Evolutionary conservation across 2,113 vertebrate species (phyloP), one percentile per base, ranked within the genome.

Genomic region (Saguinus midas): DNA sequence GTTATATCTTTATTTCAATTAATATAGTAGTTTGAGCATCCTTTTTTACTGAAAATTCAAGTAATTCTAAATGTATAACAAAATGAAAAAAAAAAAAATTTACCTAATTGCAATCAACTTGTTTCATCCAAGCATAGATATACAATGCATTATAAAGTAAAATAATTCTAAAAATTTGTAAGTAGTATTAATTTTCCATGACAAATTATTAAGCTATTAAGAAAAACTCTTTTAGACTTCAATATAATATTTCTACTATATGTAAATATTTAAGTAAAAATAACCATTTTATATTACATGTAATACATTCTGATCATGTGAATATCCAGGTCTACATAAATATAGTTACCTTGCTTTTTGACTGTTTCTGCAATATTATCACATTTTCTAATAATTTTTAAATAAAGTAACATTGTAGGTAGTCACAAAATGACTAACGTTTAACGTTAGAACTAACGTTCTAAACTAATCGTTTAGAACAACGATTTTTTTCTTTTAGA

Each of bases 91-190:
- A 40, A 6, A 66, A 93, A 94, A 94, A 50, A 4, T 96, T 91
- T 87, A 27, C 57, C 70, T 95, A 92, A 91, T 97, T 96, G 14
- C 10, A 96, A 66, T 87, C 16, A 88, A 25, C 64, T 87, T 64
- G 5, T 66, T 18, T 75, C 9, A n/a, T 32, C 17, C 75, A 70
- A 88, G 66, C 83, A 85, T 3, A 96, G 64, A 78, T 90, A 27
- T 80, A 0, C 50, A 11, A 85, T 76, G 14, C 6, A 93, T 76
- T 0, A 5, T 43, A 95, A n/a, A 61, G 57, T 94, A 68, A 96
- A 79, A 95, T 83, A 45, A 7, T 89, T 94, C 5, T 48, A 75
- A 90, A 18, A 79, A 97, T 84, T 45, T 12, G 21, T 3, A 96
- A 81, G 40, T 13, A 79, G 0, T 68, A 75, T 73, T 8, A 14